Base-by-base conservation (phyloP, 2,888 invertebrate species). In the Heteromurus nitidus region DNA sequence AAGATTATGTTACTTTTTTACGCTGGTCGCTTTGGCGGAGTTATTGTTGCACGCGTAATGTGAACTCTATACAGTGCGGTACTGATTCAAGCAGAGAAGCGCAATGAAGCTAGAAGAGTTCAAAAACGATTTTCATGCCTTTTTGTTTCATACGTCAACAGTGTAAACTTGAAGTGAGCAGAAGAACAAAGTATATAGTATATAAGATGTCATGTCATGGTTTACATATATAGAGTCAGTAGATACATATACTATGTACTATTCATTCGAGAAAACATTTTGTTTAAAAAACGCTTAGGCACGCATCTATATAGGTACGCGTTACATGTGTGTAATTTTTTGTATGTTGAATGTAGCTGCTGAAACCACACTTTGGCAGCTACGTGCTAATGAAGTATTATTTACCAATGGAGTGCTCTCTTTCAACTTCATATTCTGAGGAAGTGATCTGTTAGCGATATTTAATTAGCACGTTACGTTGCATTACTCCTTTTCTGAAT, bases 381-480 rank as follows among this genome's bases (percentile, higher is more conserved):
- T 58, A 62, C 13, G 62, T 62, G 62, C 62, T 62, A 62, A 62
- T 62, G 36, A 62, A 62, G 62, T 30, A 9, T 62, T 62, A 30
- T 62, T 62, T 62, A 30, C 30, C 30, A 62, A 62, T 30, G 62
- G 18, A 31, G 11, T 31, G 7, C 13, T 50, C 28, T 50, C 47
- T 74, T 74, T 36, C 42, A 55, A 65, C 53, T 30, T 74, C 65
- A 5, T 55, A 53, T 50, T 73, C 53, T 36, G 18, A 74, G 74
- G 65, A 74, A 74, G 74, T 74, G 74, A 74, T 74, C 16, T 55
- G 42, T 65, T 74, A 74, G 74, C 74, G 20, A 55, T 65, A 65
- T 2, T 53, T 65, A 74, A 65, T 74, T 74, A 65, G 44, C 74
- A 74, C 11, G 53, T 74, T 36, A 16, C 31, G 26, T 20, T 26